Evolutionary conservation across 2,888 invertebrate genomes (phyloP), one percentile per base, ranked within the genome.

Genomic region (Horisme vitalbata): DNA sequence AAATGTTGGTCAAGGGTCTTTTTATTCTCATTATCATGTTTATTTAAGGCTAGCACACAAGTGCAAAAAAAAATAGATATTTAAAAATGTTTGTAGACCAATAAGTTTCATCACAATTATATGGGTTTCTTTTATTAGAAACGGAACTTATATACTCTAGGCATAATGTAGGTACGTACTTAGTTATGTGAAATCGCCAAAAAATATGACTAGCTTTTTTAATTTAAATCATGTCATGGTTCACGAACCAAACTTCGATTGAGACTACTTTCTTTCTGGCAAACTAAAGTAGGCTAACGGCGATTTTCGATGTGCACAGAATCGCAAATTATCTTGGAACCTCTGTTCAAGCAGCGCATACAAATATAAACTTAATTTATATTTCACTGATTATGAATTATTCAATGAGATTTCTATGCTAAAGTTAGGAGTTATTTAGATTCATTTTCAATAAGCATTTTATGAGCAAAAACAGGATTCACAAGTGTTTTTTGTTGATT

Each of bases 271-370:
- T 88, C 88, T 81, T 80, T 82, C 79, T 79, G 75, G 71, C 79
- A 65, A 57, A 54, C 67, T 64, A 65, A 87, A 85, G 75, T 76
- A 86, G 88, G 87, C 75, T 86, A 87, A 86, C 87, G 79, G 80
- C 75, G 68, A 73, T 68, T 72, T 72, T 71, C 59, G 72, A 75
- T 81, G 87, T 71, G 80, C 49, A 61, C 62, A 63, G 88, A 84
- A 87, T 87, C 61, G 68, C 66, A 76, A 83, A 70, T 61, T 64
- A 57, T 54, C 64, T 63, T 72, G 59, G 68, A 68, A 60, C 59
- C 50, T 65, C 56, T 59, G 55, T 60, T 69, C 68, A 44, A 57
- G 55, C 57, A 59, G 61, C 55, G 79, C 73, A 83, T 83, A 78
- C 70, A 71, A 81, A 81, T 75, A 56, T 59, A 53, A 32, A 9